These are phyloP conservation scores for Tanaodytes sp. DNA, from an alignment of 2,888 invertebrate species.

Conservation along the genomic window DNA sequence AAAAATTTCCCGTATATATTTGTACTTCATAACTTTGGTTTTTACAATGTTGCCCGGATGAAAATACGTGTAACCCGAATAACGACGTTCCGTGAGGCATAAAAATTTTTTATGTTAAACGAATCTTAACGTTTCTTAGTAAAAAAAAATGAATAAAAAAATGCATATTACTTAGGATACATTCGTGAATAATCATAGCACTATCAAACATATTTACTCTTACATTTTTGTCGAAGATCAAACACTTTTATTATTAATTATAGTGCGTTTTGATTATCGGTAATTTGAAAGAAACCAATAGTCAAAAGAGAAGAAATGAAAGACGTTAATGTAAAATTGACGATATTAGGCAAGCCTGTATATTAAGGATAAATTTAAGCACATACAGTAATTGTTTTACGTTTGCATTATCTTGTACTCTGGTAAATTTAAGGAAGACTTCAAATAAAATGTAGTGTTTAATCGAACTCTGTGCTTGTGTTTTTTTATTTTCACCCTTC, in stretches of 20 bases:
- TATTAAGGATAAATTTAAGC: conserved; percentile 39
- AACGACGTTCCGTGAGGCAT: conserved; percentile 5
- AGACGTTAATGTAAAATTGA: conserved; percentile 32
- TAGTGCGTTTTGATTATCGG: conserved; percentile 33
- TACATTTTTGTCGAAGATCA: conserved; percentile 35
- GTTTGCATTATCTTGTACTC: conserved; percentile 70
- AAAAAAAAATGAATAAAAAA: no score
- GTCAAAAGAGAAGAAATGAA: not conserved
- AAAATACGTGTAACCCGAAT: conserved; percentile 1
- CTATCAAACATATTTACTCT: conserved; percentile 28
- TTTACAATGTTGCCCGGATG: no score
- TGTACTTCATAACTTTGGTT: no score
- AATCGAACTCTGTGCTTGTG: no score
- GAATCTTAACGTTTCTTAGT: not conserved
- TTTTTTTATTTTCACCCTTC: no score
- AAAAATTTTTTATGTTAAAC: conserved; percentile 15
- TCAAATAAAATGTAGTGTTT: conserved; percentile 66
- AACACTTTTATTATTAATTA: conserved; percentile 37
- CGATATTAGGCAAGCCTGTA: conserved; percentile 27
- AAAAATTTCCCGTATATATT: no score
- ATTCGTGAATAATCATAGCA: conserved; percentile 24
- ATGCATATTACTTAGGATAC: conserved; percentile 27
- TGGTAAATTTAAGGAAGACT: conserved; percentile 65
- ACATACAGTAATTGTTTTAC: conserved; percentile 60
- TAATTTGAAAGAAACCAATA: conserved; percentile 5